Evolutionary conservation across 2,888 invertebrate species (phyloP).

Genomic region (Galeruca laticollis): DNA sequence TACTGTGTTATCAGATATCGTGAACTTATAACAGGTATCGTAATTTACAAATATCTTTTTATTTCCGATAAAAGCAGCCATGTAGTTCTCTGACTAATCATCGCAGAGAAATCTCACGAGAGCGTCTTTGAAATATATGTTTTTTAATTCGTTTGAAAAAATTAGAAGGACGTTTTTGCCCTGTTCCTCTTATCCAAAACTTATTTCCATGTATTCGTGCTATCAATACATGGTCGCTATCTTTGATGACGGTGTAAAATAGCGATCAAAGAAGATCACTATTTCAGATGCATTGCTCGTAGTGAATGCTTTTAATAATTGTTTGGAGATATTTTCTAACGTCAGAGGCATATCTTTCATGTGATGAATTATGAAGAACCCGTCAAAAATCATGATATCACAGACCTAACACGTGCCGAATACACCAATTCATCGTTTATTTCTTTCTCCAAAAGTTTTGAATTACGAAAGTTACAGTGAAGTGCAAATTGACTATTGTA

Average conservation of each 20-base stretch:
- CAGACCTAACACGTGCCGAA: slow-evolving; percentile 21
- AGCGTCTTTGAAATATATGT: slow-evolving; percentile 23
- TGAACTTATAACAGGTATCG: not conserved
- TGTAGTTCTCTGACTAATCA: slow-evolving; percentile 23
- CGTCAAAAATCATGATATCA: slow-evolving; percentile 25
- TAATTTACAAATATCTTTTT: slow-evolving; percentile 18
- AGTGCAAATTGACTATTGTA: no score
- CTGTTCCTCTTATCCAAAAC: slow-evolving; percentile 14
- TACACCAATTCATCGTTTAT: slow-evolving; percentile 18
- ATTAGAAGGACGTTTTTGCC: slow-evolving; percentile 21
- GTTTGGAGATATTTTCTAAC: slow-evolving; percentile 22
- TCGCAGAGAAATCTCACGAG: slow-evolving; percentile 22
- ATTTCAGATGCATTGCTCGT: slow-evolving; percentile 27
- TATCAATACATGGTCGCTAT: slow-evolving; percentile 23
- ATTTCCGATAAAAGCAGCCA: slow-evolving; percentile 18
- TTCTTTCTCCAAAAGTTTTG: slow-evolving; percentile 27
- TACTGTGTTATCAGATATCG: slow-evolving; percentile 10
- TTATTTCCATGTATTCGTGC: slow-evolving; percentile 24
- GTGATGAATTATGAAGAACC: slow-evolving; percentile 25
- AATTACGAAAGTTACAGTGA: no score
- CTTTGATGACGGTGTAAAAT: slow-evolving; percentile 20
- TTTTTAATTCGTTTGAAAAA: slow-evolving; percentile 21
- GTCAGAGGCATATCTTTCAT: slow-evolving; percentile 25
- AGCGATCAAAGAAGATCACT: slow-evolving; percentile 23
- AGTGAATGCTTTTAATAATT: slow-evolving; percentile 23